These are phyloP conservation scores for Toxotes chatareus DNA, from an alignment of 2,113 vertebrate genomes.

Conservation along the genomic window DNA sequence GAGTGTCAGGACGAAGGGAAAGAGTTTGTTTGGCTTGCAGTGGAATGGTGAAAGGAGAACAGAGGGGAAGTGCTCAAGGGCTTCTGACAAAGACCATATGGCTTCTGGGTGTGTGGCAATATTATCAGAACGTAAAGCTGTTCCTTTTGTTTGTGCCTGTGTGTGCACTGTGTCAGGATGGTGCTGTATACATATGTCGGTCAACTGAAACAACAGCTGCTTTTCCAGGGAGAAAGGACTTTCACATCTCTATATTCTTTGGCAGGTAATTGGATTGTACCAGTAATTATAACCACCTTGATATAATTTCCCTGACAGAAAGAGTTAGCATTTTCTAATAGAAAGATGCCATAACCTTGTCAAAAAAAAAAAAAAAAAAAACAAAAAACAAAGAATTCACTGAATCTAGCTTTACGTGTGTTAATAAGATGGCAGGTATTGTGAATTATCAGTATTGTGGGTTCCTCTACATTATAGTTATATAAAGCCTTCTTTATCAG, in stretches of 20 bases:
- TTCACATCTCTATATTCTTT: constrained; percentile 15
- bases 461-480: constrained; percentile 6
- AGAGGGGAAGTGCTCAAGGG: constrained; percentile 47
- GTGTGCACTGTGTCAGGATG: constrained; percentile 7
- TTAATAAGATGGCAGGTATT: constrained; percentile 18
- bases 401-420: constrained; percentile 13
- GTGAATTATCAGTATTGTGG: constrained; percentile 25
- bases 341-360: background rate
- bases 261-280: constrained; percentile 9
- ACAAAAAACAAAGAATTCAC: constrained; percentile 2
- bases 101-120: constrained; percentile 56
- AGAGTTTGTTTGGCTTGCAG: constrained; percentile 67
- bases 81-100: constrained; percentile 72
- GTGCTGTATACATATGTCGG: background rate
- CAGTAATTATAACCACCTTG: constrained; percentile 9
- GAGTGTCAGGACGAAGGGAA: constrained; percentile 55
- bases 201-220: constrained; percentile 33
- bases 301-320: constrained; percentile 9
- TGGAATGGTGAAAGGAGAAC: constrained; percentile 32
- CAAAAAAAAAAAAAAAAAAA: background rate
- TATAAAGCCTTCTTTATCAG: constrained; percentile 17
- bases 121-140: constrained; percentile 33
- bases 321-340: background rate
- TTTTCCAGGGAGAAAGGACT: background rate
- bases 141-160: constrained; percentile 7